phyloP scores from a whole-genome alignment of 2,888 invertebrate genomes.

The Galerucella pusilla region DNA sequence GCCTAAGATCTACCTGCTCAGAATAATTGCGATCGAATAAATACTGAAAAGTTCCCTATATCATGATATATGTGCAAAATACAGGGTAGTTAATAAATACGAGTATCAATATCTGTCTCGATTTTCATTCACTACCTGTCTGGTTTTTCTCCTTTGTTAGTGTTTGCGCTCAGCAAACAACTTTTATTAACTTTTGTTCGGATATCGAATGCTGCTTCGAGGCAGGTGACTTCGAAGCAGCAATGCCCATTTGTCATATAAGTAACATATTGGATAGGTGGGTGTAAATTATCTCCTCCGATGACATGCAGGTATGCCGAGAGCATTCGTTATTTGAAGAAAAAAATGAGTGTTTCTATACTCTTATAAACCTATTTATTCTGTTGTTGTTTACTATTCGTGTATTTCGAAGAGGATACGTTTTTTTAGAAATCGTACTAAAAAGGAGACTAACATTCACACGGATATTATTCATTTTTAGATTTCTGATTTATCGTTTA shows the following conservation, averaged over 20 bases:
- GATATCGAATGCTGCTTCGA: constrained; percentile 24
- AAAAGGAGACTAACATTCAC: constrained; percentile 2
- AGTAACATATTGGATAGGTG: constrained; percentile 42
- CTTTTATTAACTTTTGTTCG: constrained; percentile 45
- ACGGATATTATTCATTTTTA: constrained; percentile 7
- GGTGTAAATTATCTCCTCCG: constrained; percentile 46
- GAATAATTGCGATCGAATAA: neutral
- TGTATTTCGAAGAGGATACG: neutral
- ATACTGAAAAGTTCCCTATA: neutral
- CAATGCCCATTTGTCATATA: constrained; percentile 44
- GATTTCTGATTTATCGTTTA: constrained; percentile 10
- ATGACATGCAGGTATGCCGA: constrained; percentile 42
- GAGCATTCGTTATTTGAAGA: constrained; percentile 27
- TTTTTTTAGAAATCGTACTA: constrained; percentile 14
- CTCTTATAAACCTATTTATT: constrained; percentile 13
- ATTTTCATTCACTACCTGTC: constrained; percentile 16
- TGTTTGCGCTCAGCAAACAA: constrained; percentile 47
- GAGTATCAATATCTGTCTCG: constrained; percentile 24
- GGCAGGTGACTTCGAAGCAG: constrained; percentile 26
- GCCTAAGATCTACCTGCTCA: neutral
- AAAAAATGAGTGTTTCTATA: constrained; percentile 4
- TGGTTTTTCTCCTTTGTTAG: constrained; percentile 27
- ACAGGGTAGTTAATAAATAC: neutral
- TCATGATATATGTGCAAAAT: neutral
- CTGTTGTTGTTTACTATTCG: constrained; percentile 11